Base-by-base conservation (phyloP, 2,888 invertebrate species). In the Pristionchus mayeri region DNA sequence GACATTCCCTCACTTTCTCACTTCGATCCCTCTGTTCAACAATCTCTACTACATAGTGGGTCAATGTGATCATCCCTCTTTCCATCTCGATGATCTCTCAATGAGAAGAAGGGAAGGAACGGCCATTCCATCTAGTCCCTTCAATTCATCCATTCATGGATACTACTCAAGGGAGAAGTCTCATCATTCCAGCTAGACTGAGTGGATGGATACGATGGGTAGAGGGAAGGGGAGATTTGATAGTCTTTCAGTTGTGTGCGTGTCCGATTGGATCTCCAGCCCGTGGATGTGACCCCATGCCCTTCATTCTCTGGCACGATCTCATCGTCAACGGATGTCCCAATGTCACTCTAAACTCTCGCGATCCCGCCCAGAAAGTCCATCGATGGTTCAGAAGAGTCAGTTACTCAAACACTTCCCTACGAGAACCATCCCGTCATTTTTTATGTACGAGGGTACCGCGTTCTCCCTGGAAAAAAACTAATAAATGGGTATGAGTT, bases 231-330 rank as follows among this genome's bases (percentile, higher is more conserved):
- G 24, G 21, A 18, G 40, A 40, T 57, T n/a, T 57, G 11, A 60
- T 13, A 30, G 30, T 13, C 3, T 4, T 89, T 76, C 85, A 91
- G 91, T 87, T 92, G n/a, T 92, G 92, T 85, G 92, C 92, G 11
- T 92, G 92, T 80, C 92, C 92, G 9, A 92, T 92, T 85, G 92
- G 92, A 21, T 91, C 91, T 27, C 92, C 92, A 30, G 92, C 92
- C 27, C 90, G 92, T 63, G 90, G 90, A 18, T 90, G 90, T 40
- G 90, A 88, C 75, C 90, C 90, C 57, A 90, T 89, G 90, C 90
- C 91, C 11, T 92, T 92, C 88, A 90, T 92, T 57, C 88, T 92
- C 1, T 92, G 92, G 92, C 92, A 92, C 85, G 92, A 92, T 85
- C 89, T 92, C 34, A 92, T 92, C 85, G 91, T 92, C 9, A 92